Evolutionary conservation across 2,888 invertebrate genomes (phyloP).

Genomic region (Clanis bilineata): DNA sequence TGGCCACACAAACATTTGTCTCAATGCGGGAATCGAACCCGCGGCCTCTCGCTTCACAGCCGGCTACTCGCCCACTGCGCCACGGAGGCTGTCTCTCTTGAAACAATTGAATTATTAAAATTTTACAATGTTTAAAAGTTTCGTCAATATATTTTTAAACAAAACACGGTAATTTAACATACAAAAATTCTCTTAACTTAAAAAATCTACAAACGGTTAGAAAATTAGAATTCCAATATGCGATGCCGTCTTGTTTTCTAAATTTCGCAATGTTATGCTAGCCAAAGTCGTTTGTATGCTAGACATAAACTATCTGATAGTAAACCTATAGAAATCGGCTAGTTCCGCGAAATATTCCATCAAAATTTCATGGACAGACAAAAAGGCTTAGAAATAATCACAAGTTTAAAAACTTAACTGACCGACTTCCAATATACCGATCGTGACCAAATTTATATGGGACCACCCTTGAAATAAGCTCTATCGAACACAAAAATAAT

Average conservation of each 20-base stretch:
- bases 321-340: neutral
- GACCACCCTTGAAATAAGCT: too few species aligned
- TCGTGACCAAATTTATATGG: too few species aligned
- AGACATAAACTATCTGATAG: neutral
- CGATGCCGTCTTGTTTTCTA: neutral
- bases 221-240: slow-evolving; percentile 1
- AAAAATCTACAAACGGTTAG: neutral
- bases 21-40: too few species aligned
- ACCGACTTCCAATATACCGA: too few species aligned
- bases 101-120: too few species aligned
- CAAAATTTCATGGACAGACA: neutral
- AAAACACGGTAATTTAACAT: neutral
- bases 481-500: too few species aligned
- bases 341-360: neutral
- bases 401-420: too few species aligned
- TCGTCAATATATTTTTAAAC: neutral
- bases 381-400: neutral
- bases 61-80: too few species aligned
- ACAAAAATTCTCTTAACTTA: neutral
- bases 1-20: too few species aligned
- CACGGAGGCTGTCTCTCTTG: too few species aligned
- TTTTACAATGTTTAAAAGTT: too few species aligned
- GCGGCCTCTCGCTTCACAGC: too few species aligned
- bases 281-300: neutral
- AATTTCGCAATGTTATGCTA: neutral